Evolutionary conservation across 2,797 vertebrate species (phyloP).

Genomic region (Aeoliscus strigatus): DNA sequence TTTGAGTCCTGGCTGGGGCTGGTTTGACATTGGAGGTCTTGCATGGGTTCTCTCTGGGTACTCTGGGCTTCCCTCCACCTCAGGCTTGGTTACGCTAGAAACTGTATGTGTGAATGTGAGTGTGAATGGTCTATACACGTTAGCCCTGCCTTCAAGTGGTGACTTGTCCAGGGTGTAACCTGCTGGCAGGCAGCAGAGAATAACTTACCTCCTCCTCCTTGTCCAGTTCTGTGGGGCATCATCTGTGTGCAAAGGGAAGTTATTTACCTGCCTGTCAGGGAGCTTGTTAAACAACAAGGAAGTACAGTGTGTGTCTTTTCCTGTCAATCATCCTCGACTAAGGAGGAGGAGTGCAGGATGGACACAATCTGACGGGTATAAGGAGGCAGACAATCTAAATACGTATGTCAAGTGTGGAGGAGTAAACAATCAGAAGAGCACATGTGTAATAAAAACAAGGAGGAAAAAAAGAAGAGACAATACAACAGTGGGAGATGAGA

Average conservation of each 20-base stretch:
- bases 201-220: conserved; percentile 6
- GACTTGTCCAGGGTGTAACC: too few relatives aligned
- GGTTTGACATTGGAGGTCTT: too few relatives aligned
- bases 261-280: conserved; percentile 35
- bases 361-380: conserved; percentile 3
- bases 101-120: too few relatives aligned
- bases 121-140: neutral
- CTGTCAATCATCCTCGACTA: conserved; percentile 32
- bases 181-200: conserved; percentile 2
- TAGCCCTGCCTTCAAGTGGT: conserved; percentile 1
- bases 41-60: too few relatives aligned
- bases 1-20: too few relatives aligned
- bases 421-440: neutral
- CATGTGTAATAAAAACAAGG: too few relatives aligned
- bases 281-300: conserved; percentile 34
- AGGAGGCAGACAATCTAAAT: conserved; percentile 8
- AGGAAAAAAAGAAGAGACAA: conserved; percentile 3
- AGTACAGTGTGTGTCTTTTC: conserved; percentile 5
- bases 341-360: conserved; percentile 9
- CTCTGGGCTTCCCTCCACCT: too few relatives aligned
- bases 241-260: neutral
- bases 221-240: conserved; percentile 3
- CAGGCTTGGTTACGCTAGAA: too few relatives aligned
- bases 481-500: conserved; percentile 6
- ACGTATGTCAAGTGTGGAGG: conserved; percentile 3